These are phyloP conservation scores for Eulemur albifrons DNA, from an alignment of 2,797 vertebrate genomes.

Conservation along the genomic window DNA sequence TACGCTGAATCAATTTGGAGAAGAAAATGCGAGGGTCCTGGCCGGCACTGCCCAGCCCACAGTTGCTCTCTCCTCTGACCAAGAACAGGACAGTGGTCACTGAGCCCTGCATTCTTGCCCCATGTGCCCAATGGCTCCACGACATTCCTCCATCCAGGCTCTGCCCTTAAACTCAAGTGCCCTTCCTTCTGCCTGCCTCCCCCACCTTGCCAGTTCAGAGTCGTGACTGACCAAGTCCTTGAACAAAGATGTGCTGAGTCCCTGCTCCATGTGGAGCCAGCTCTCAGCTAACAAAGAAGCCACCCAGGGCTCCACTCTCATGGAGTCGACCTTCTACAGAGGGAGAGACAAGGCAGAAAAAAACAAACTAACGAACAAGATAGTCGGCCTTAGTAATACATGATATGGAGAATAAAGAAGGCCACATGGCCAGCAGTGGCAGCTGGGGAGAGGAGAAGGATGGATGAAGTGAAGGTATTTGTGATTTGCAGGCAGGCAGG, in stretches of 20 bases:
- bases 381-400: fast-evolving
- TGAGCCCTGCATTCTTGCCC: fast-evolving
- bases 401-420: fast-evolving
- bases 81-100: fast-evolving
- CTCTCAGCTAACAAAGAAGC: not conserved
- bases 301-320: no score
- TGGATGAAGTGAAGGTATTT: not conserved
- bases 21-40: not conserved
- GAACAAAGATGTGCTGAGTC: not conserved
- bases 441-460: not conserved
- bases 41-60: fast-evolving
- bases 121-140: fast-evolving
- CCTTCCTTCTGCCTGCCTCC: not conserved
- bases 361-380: fast-evolving
- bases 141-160: fast-evolving
- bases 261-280: fast-evolving
- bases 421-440: fast-evolving
- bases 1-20: fast-evolving
- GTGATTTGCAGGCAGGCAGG: fast-evolving
- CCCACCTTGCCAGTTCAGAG: not conserved
- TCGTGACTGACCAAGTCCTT: fast-evolving
- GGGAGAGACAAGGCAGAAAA: no score
- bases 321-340: not conserved
- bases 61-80: fast-evolving
- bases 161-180: fast-evolving